Evolutionary conservation across 1,140 invertebrate genomes (phyloP).

Genomic region (Drosophila baimaii): DNA sequence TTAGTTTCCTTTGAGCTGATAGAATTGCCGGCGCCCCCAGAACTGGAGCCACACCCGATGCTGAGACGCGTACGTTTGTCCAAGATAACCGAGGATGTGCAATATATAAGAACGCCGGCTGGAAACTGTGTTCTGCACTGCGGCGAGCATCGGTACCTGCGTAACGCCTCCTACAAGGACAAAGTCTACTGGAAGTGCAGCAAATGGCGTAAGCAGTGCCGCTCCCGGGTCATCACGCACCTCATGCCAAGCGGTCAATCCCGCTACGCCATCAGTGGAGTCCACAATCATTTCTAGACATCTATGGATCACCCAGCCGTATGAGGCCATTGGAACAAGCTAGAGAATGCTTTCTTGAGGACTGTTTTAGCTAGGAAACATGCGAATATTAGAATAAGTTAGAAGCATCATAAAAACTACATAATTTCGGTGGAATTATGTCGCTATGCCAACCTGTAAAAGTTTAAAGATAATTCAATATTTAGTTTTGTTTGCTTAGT

Average conservation of each 20-base stretch:
- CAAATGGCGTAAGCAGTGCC: constrained; percentile 80
- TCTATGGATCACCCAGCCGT: neutral
- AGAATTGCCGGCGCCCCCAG: neutral
- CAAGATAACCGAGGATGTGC: constrained; percentile 59
- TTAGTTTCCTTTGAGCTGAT: constrained; percentile 52
- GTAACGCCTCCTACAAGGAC: constrained; percentile 78
- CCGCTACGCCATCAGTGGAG: constrained; percentile 67
- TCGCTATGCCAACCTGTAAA: too few relatives aligned
- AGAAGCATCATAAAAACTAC: too few relatives aligned
- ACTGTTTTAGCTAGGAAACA: neutral
- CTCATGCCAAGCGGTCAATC: constrained; percentile 38
- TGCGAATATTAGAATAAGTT: constrained; percentile 8
- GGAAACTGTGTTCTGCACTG: constrained; percentile 74
- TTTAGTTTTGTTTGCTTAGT: neutral
- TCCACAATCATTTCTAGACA: constrained; percentile 68
- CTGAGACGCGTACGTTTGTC: constrained; percentile 60
- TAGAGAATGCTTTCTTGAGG: neutral
- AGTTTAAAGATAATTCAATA: too few relatives aligned
- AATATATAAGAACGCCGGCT: constrained; percentile 63
- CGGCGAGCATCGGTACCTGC: constrained; percentile 76
- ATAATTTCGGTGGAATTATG: too few relatives aligned
- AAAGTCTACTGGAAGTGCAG: constrained; percentile 84
- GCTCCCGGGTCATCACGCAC: constrained; percentile 76
- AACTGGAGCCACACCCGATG: constrained; percentile 14
- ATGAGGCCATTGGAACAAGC: constrained; percentile 7